These are phyloP conservation scores for Rhadina sibilatrix DNA, from an alignment of 2,113 vertebrate genomes.

Conservation along the genomic window DNA sequence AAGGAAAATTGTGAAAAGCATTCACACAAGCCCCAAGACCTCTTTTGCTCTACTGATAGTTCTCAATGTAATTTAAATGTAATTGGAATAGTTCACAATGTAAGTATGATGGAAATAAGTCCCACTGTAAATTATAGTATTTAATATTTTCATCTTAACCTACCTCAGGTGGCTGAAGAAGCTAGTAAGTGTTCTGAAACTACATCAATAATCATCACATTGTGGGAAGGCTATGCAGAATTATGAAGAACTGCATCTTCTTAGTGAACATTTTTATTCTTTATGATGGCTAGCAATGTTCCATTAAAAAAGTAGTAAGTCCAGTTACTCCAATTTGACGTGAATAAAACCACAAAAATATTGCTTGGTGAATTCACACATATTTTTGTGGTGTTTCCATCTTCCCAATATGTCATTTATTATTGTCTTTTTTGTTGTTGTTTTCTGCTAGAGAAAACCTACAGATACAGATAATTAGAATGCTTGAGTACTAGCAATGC, in stretches of 20 bases:
- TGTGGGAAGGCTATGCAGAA: not conserved
- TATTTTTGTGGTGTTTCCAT: not conserved
- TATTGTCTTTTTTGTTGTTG: not conserved
- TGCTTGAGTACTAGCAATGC: not conserved
- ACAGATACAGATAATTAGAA: not conserved
- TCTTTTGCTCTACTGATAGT: not conserved
- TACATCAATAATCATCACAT: not conserved
- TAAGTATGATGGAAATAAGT: not conserved
- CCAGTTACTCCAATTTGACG: not conserved
- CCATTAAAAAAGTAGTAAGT: not conserved
- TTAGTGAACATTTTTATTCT: not conserved
- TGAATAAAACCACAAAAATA: not conserved
- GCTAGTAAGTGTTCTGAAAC: not conserved
- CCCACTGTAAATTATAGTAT: not conserved
- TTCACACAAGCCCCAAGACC: not conserved
- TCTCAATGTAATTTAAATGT: not conserved
- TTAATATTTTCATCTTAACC: not conserved
- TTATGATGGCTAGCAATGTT: not conserved
- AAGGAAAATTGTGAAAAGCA: not conserved
- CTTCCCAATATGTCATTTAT: not conserved
- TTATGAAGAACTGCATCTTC: not conserved
- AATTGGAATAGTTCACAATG: not conserved
- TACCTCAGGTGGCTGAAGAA: not conserved
- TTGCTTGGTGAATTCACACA: not conserved
- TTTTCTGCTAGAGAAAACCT: not conserved